Conservation (phyloP, 2,113 vertebrate species). For the Xiphophorus maculatus region DNA sequence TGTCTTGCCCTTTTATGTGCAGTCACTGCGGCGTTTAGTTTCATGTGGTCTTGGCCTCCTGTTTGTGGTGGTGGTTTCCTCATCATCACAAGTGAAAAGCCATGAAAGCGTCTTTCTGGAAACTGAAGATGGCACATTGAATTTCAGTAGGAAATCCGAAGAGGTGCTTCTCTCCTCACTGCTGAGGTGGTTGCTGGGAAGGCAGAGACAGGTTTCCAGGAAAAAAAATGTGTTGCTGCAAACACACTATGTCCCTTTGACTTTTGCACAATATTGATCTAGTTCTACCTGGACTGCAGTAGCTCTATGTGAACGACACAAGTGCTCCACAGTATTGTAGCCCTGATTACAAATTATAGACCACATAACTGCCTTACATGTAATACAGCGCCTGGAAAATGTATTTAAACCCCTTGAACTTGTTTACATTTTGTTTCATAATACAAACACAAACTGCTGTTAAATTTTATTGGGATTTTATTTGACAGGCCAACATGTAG, state of each 20-base stretch:
- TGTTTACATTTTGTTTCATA: not conserved
- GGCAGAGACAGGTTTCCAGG: slow-evolving; percentile 72
- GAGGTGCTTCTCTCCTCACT: slow-evolving; percentile 61
- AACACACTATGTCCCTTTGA: slow-evolving; percentile 66
- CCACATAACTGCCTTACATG: slow-evolving; percentile 32
- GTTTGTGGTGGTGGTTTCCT: slow-evolving; percentile 67
- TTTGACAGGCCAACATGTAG: not conserved
- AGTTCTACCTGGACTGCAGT: slow-evolving; percentile 55
- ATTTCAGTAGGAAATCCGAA: slow-evolving; percentile 79
- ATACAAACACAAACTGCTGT: not conserved
- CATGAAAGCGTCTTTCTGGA: slow-evolving; percentile 65
- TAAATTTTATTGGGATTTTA: not conserved
- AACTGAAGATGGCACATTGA: slow-evolving; percentile 80
- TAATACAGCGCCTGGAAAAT: slow-evolving; percentile 34
- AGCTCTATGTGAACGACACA: slow-evolving; percentile 33
- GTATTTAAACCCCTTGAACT: not conserved
- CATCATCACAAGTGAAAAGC: slow-evolving; percentile 69
- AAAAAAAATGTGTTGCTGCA: slow-evolving; percentile 69
- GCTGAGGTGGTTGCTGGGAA: slow-evolving; percentile 77
- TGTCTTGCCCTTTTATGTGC: slow-evolving; percentile 33
- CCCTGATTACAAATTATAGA: slow-evolving; percentile 50
- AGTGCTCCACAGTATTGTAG: slow-evolving; percentile 30
- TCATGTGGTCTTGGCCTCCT: slow-evolving; percentile 70
- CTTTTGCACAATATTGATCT: slow-evolving; percentile 66
- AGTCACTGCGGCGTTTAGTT: slow-evolving; percentile 53